Evolutionary conservation across 2,888 invertebrate genomes (phyloP).

Genomic region (Agrenia bidenticulata): DNA sequence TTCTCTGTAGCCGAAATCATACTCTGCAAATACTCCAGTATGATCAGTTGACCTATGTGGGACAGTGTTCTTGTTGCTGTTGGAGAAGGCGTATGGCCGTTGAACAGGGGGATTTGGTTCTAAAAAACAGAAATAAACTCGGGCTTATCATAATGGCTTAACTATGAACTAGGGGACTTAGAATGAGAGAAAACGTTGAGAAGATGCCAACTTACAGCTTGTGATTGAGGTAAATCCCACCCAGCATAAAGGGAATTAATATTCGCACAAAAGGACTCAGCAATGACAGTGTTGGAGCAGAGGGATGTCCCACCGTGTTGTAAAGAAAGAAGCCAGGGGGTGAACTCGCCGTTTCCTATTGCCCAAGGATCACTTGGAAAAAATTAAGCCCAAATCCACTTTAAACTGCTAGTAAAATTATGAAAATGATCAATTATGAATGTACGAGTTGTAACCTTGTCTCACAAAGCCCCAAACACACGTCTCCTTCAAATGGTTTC

Average conservation of each 20-base stretch:
- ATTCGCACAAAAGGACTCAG: constrained; percentile 46
- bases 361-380: constrained; percentile 31
- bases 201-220: constrained; percentile 48
- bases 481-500: too few species aligned
- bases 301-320: constrained; percentile 41
- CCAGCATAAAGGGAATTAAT: constrained; percentile 49
- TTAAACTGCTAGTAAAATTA: too few species aligned
- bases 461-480: too few species aligned
- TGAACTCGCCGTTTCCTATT: constrained; percentile 48
- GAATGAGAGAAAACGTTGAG: too few species aligned
- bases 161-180: too few species aligned
- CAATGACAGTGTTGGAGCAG: constrained; percentile 45
- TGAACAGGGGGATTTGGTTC: constrained; percentile 53
- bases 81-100: constrained; percentile 57
- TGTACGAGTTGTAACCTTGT: too few species aligned
- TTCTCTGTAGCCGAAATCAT: constrained; percentile 48
- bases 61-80: constrained; percentile 57
- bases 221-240: constrained; percentile 48
- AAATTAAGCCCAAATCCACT: too few species aligned
- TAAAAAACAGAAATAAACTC: too few species aligned
- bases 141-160: too few species aligned
- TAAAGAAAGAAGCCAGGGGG: constrained; percentile 42
- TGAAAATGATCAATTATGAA: too few species aligned
- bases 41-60: constrained; percentile 56
- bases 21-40: constrained; percentile 44